Base-by-base conservation (phyloP, 1,140 invertebrate genomes). In the Drosophila mojavensis region DNA sequence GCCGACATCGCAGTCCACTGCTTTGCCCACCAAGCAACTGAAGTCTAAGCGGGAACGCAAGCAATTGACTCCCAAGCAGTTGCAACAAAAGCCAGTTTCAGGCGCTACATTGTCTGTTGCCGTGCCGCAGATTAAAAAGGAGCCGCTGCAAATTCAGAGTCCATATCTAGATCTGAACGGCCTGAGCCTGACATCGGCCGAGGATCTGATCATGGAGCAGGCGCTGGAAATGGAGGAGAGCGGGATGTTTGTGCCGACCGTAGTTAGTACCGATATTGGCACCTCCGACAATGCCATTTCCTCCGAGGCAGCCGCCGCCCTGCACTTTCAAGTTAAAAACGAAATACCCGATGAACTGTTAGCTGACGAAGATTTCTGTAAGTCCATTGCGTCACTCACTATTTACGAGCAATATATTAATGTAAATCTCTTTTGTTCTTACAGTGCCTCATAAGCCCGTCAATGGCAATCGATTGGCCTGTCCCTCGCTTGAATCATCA, bases 181-280 rank as follows among this genome's bases (percentile, higher is more conserved):
- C 0, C 60, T 91, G 3, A 91, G 91, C 41, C 60, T 92, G n/a
- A 92, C 91, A 0, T 92, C 91, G 3, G 91, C 91, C n/a, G 91
- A 92, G 56, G 91, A 92, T 30, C 48, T 92, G 17, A 92, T 92
- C 6, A 92, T 92, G 91, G 91, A 92, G 48, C 91, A 92, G 48
- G 91, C 91, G 1, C 64, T 92, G 4, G 91, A 92, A 70, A 91
- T 92, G 91, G 91, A 92, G 43, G 91, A 92, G 51, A 89, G 85
- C 48, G 91, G 91, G 5, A 73, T 91, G 4, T 91, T 90, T 53
- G 84, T 86, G 55, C 61, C 81, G 0, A 77, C 86, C 1, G 62
- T 54, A 4, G 60, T 28, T 1, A 86, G 11, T 24, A 74, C 75
- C 1, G 83, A 84, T 6, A 74, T 88, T 53, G 90, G 84, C 1